These are phyloP conservation scores for Cariama cristata DNA, from an alignment of 2,113 vertebrate species.

Conservation along the genomic window DNA sequence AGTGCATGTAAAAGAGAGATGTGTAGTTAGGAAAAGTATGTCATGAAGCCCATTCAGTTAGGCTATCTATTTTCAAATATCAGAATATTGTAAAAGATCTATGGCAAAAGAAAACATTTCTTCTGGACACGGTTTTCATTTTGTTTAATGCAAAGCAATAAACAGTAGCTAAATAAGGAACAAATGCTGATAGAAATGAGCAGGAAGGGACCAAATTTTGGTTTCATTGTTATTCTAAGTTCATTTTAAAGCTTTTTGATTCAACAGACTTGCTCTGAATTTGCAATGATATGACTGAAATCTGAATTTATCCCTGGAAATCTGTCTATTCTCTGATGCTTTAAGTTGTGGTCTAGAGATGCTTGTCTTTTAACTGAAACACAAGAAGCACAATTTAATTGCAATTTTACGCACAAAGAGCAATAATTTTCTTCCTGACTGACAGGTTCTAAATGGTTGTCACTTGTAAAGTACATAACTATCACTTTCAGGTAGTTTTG, in stretches of 20 bases:
- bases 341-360: slow-evolving; percentile 29
- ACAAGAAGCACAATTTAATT: slow-evolving; percentile 63
- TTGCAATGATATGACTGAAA: background rate
- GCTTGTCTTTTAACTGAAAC: slow-evolving; percentile 42
- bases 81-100: background rate
- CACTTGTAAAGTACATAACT: slow-evolving; percentile 61
- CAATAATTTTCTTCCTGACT: slow-evolving; percentile 65
- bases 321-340: background rate
- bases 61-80: background rate
- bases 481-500: slow-evolving; percentile 63
- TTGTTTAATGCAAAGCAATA: background rate
- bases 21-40: background rate
- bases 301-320: slow-evolving; percentile 18
- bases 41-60: background rate
- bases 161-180: background rate
- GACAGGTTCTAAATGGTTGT: slow-evolving; percentile 64
- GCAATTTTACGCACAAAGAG: slow-evolving; percentile 52
- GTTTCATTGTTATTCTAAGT: background rate
- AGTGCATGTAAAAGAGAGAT: background rate
- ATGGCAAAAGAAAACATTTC: background rate
- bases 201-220: background rate
- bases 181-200: background rate
- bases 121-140: background rate
- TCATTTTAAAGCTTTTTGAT: background rate
- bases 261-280: background rate